A percentile compares a stretch with the other conserved stretches of the same genome.
phyloP scores from a whole-genome alignment of 1,140 invertebrate species.

The Alviniconcha marisindica region DNA sequence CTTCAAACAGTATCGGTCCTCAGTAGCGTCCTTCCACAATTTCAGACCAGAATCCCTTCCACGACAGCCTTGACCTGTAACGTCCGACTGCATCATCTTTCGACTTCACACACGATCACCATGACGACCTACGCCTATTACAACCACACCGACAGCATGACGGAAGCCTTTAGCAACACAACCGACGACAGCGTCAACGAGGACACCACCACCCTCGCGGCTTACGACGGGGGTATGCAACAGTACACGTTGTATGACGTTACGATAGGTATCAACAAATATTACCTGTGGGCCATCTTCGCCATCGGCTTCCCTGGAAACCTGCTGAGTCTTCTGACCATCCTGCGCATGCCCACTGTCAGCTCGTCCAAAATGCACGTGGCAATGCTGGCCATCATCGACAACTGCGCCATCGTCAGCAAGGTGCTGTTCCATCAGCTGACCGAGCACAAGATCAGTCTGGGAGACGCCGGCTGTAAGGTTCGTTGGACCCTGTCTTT shows the following conservation, averaged over 20 bases:
- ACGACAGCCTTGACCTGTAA: neutral
- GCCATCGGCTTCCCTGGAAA: constrained; percentile 65
- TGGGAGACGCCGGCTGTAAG: constrained; percentile 55
- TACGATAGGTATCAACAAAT: constrained; percentile 51
- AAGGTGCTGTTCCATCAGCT: constrained; percentile 58
- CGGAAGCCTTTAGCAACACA: neutral
- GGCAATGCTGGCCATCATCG: constrained; percentile 53
- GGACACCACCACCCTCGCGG: neutral
- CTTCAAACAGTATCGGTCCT: too few species aligned
- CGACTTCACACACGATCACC: neutral
- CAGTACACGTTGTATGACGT: constrained; percentile 40
- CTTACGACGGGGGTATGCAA: neutral
- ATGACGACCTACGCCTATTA: neutral
- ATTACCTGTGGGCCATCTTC: constrained; percentile 62
- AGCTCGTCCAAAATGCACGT: constrained; percentile 62
- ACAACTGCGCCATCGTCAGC: constrained; percentile 48
- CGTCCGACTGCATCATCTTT: neutral
- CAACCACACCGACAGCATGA: neutral
- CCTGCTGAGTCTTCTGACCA: constrained; percentile 58
- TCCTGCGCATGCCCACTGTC: constrained; percentile 57
- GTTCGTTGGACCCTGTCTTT: too few species aligned
- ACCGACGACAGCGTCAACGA: constrained; percentile 2
- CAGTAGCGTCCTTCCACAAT: neutral
- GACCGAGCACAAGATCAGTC: constrained; percentile 44
- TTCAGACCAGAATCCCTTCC: neutral